Conservation (phyloP, 2,797 vertebrate species). For the Poliocrania exsul region DNA sequence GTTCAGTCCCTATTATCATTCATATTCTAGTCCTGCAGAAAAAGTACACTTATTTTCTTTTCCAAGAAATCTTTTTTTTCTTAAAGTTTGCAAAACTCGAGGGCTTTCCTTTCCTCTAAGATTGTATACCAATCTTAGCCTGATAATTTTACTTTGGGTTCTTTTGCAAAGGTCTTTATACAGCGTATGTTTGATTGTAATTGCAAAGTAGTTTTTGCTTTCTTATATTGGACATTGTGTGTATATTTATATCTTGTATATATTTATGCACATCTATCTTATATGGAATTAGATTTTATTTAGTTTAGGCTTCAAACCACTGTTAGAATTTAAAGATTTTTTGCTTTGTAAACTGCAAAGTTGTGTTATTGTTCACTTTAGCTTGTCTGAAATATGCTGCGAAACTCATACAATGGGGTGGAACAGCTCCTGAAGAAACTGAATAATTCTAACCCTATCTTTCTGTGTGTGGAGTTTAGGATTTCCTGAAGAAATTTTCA, state of each 20-base stretch:
- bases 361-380: not conserved
- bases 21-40: not conserved
- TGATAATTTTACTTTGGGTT: not conserved
- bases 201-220: not conserved
- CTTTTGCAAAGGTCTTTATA: not conserved
- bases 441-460: not conserved
- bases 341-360: not conserved
- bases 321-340: not conserved
- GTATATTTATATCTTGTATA: not conserved
- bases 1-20: not conserved
- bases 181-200: not conserved
- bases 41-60: not conserved
- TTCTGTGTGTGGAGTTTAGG: slow-evolving; percentile 73
- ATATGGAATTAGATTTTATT: not conserved
- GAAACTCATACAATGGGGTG: not conserved
- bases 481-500: slow-evolving; percentile 86
- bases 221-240: not conserved
- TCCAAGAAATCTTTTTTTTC: not conserved
- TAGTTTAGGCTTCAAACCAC: not conserved
- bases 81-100: not conserved
- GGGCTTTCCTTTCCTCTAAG: not conserved
- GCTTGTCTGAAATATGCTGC: not conserved
- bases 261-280: not conserved
- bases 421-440: not conserved
- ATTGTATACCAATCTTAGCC: not conserved